Evolutionary conservation across 2,888 invertebrate genomes (phyloP).

Genomic region (Pheosia gnoma): DNA sequence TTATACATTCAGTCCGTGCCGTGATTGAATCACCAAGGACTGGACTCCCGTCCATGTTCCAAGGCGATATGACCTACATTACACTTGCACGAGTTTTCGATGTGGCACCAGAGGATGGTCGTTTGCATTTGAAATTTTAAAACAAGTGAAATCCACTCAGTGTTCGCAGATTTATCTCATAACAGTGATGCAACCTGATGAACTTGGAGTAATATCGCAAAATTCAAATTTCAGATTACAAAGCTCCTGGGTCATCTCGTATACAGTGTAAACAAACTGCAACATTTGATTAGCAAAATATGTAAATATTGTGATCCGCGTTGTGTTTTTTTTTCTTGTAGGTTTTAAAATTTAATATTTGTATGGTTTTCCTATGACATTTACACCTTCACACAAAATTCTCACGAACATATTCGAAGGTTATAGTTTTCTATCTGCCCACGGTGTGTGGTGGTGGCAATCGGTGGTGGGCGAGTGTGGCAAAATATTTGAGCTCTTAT

Average conservation of each 20-base stretch:
- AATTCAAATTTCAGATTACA: conserved; percentile 17
- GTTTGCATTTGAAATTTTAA: conserved; percentile 12
- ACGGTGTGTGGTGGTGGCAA: conserved; percentile 35
- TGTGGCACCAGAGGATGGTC: conserved; percentile 14
- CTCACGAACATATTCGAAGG: conserved; percentile 42
- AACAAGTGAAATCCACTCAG: conserved; percentile 23
- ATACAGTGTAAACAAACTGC: not conserved
- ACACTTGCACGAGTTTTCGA: conserved; percentile 19
- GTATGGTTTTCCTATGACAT: not conserved
- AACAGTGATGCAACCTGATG: conserved; percentile 23
- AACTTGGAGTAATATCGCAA: conserved; percentile 2
- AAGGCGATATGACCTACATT: conserved; percentile 23
- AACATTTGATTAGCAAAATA: no score
- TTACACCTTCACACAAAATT: conserved; percentile 18
- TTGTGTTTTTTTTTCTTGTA: no score
- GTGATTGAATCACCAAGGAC: conserved; percentile 20
- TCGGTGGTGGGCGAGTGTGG: conserved; percentile 58
- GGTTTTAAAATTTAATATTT: not conserved
- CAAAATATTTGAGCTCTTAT: conserved; percentile 56
- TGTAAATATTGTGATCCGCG: no score
- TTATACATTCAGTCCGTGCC: conserved; percentile 39
- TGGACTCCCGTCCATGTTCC: conserved; percentile 20
- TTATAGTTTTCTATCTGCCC: conserved; percentile 58
- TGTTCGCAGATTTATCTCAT: conserved; percentile 20
- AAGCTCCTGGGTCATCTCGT: conserved; percentile 4